A percentile compares a stretch with the other conserved stretches of the same genome.
phyloP scores from a whole-genome alignment of 2,797 vertebrate genomes.

The Merluccius polli region DNA sequence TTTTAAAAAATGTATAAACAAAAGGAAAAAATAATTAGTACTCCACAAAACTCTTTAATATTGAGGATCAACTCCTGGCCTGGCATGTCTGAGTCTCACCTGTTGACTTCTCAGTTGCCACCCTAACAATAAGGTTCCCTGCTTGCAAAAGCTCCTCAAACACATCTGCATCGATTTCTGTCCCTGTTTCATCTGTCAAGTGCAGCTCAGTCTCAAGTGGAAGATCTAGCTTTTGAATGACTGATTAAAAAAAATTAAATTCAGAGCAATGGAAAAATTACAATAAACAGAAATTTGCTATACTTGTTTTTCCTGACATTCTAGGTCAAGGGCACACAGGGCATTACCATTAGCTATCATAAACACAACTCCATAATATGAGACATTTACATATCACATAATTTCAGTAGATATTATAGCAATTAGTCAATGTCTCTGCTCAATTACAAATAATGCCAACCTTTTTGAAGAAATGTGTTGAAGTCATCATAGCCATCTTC shows the following conservation, averaged over 20 bases:
- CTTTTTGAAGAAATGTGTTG: constrained; percentile 19
- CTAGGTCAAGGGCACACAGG: too few species aligned
- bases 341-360: too few species aligned
- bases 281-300: too few species aligned
- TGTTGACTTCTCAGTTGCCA: constrained; percentile 10
- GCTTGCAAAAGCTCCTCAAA: constrained; percentile 33
- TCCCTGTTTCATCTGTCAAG: constrained; percentile 21
- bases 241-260: constrained; percentile 4
- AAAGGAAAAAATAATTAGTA: too few species aligned
- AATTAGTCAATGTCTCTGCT: too few species aligned
- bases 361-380: too few species aligned
- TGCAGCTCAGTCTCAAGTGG: constrained; percentile 20
- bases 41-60: too few species aligned
- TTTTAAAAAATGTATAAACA: too few species aligned
- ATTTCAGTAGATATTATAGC: neutral
- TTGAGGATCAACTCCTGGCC: neutral
- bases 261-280: too few species aligned
- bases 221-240: constrained; percentile 15
- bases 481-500: constrained; percentile 19
- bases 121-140: constrained; percentile 15
- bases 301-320: too few species aligned
- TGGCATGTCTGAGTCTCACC: constrained; percentile 1
- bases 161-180: constrained; percentile 27
- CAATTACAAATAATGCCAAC: constrained; percentile 1
- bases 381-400: neutral